Conservation (phyloP, 2,888 invertebrate species). For the Mantis religiosa region DNA sequence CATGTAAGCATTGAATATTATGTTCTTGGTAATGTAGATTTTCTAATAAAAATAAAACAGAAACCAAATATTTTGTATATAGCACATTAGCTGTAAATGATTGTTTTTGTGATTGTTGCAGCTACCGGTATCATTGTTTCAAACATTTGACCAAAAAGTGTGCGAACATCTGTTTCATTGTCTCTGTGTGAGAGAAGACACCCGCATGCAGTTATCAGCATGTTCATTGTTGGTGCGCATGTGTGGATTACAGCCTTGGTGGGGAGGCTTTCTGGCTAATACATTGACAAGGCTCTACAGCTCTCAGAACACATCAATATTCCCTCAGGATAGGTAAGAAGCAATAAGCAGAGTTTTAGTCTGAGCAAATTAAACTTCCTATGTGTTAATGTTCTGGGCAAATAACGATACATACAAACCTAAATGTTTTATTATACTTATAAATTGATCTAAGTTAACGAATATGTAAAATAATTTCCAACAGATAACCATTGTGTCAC, state of each 20-base stretch:
- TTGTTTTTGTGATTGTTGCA: background rate
- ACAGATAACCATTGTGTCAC: no score
- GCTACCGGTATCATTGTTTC: slow-evolving; percentile 39
- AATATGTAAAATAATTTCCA: no score
- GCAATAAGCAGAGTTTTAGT: background rate
- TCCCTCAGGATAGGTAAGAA: slow-evolving; percentile 77
- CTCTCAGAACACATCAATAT: slow-evolving; percentile 70
- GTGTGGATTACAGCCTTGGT: slow-evolving; percentile 74
- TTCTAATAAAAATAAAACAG: no score
- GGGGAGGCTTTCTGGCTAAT: slow-evolving; percentile 86
- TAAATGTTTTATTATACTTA: no score
- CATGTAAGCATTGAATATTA: background rate
- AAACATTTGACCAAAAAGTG: slow-evolving; percentile 43
- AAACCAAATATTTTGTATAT: no score
- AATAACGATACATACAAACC: no score
- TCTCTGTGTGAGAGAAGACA: slow-evolving; percentile 72
- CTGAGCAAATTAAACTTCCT: no score
- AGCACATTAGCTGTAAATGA: no score
- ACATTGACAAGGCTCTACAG: slow-evolving; percentile 75
- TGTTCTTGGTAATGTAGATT: background rate
- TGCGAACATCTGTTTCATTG: slow-evolving; percentile 67
- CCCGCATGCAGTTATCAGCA: slow-evolving; percentile 72
- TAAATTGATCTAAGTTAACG: no score
- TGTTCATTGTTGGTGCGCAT: slow-evolving; percentile 74
- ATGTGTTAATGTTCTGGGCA: no score